phyloP scores from a whole-genome alignment of 2,113 vertebrate species.

The Notothenia coriiceps region DNA sequence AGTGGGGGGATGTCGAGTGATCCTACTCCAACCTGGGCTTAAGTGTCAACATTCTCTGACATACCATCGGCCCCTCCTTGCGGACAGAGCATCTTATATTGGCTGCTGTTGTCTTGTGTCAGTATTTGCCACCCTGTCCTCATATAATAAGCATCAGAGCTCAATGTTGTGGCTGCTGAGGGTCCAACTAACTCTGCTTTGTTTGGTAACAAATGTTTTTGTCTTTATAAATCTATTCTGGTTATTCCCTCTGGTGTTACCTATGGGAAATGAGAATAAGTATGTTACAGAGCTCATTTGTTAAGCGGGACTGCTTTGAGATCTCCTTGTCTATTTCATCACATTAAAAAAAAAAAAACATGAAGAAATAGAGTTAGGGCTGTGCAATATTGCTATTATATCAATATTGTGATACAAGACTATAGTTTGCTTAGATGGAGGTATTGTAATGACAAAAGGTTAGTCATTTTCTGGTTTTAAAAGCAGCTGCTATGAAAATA shows the following conservation, averaged over 20 bases:
- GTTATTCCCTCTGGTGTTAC: slow-evolving; percentile 26
- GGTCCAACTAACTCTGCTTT: neutral
- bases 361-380: too few relatives aligned
- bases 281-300: neutral
- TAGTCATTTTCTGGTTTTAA: too few relatives aligned
- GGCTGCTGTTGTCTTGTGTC: slow-evolving; percentile 3
- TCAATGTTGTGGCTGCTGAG: neutral
- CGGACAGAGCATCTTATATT: slow-evolving; percentile 14
- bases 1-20: slow-evolving; percentile 37
- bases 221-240: neutral
- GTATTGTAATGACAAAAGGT: too few relatives aligned
- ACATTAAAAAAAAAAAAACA: neutral
- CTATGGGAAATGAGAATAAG: neutral
- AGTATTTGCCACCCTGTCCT: neutral
- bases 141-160: neutral
- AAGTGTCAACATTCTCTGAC: slow-evolving; percentile 42
- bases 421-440: too few relatives aligned
- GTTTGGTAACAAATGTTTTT: neutral
- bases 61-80: slow-evolving; percentile 18
- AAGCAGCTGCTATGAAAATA: too few relatives aligned
- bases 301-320: neutral
- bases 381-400: too few relatives aligned
- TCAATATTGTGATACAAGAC: too few relatives aligned
- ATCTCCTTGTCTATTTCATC: neutral
- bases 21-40: slow-evolving; percentile 26